Base-by-base conservation (phyloP, 2,888 invertebrate species). In the Syritta pipiens region DNA sequence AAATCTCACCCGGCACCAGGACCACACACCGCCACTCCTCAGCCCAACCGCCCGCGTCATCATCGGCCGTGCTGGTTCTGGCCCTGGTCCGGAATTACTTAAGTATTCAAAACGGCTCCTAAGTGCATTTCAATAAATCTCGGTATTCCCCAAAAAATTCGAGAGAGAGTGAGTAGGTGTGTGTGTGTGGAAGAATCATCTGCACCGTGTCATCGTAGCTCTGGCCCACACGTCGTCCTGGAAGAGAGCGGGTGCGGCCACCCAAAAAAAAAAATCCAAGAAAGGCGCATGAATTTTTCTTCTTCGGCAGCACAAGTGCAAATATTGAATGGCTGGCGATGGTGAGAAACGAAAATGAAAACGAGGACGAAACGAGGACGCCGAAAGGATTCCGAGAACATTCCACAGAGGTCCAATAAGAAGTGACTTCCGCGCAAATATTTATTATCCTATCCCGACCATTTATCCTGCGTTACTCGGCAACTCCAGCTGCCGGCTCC, bases 51-150 rank as follows among this genome's bases (percentile, higher is more conserved):
- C 19, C 37, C 37, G 37, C 17, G 17, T 37, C 7, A n/a, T 60
- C 24, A 12, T 44, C 20, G 32, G 7, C 12, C 6, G 35, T 30
- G 3, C 0, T 7, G 6, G 28, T n/a, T 5, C 20, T 59, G 5
- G n/a, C 4, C 12, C 46, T 10, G 14, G 30, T 24, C 42, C 46
- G 24, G 42, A 71, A 72, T 79, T 68, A 79, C 79, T 79, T 79
- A 72, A 72, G 67, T 72, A 79, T 79, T 79, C 79, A 79, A 79
- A 79, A 72, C 79, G 67, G 72, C 68, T 62, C 79, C 67, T 79
- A 72, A 79, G 79, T 79, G 79, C 79, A 79, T 79, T 79, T 68
- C 79, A 74, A 79, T 79, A 79, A 79, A 79, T 79, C 79, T 79
- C 57, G 55, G 72, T 62, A 62, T 74, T 67, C 60, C 60, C 62